These are phyloP conservation scores for Bombus confusus DNA, from an alignment of 1,140 invertebrate genomes.

Conservation along the genomic window DNA sequence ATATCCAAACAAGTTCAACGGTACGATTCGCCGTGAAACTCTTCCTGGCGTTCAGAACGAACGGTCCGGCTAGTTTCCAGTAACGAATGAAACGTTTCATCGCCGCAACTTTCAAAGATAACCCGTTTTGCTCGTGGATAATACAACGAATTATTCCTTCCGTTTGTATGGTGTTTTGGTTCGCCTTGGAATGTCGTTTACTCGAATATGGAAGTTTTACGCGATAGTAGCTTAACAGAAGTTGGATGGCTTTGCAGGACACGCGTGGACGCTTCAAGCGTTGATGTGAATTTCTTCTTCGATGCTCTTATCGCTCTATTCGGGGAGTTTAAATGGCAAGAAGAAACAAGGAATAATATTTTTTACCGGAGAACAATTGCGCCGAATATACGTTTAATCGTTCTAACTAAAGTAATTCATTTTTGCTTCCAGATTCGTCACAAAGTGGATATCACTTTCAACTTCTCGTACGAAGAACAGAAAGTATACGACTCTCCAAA, in stretches of 20 bases:
- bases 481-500: neutral
- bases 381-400: no score
- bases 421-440: no score
- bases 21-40: neutral
- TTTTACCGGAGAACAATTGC: no score
- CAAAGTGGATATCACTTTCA: neutral
- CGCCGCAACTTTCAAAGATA: neutral
- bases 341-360: no score
- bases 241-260: no score
- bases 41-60: neutral
- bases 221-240: neutral
- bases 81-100: neutral
- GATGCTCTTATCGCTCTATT: neutral
- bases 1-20: conserved; percentile 37
- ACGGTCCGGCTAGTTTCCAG: neutral
- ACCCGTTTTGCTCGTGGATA: neutral
- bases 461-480: neutral
- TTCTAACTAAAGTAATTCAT: no score
- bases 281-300: neutral
- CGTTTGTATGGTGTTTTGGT: neutral
- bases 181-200: neutral
- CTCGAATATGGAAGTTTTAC: neutral
- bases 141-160: neutral
- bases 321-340: neutral
- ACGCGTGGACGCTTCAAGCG: neutral